A percentile compares a stretch with the other conserved stretches of the same genome.
Evolutionary conservation across 1,140 invertebrate species (phyloP).

Genomic region (Drosophila leontia): DNA sequence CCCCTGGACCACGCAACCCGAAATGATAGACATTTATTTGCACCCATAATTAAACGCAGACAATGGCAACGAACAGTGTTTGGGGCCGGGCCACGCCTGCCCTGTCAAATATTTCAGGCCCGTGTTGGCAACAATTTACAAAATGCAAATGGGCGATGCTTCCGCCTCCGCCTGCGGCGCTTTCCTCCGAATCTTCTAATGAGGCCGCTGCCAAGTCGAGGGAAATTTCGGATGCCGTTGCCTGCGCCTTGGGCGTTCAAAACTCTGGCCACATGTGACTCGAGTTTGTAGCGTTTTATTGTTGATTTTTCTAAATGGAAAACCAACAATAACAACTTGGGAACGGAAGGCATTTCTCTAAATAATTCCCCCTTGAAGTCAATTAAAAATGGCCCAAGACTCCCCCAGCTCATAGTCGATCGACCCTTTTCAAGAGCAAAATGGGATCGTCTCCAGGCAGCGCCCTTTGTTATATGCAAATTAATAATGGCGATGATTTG

Average conservation of each 20-base stretch:
- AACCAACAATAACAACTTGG: constrained; percentile 51
- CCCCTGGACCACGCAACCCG: constrained; percentile 52
- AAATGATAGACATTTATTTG: constrained; percentile 79
- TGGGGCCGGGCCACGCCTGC: constrained; percentile 43
- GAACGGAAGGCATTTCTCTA: constrained; percentile 7
- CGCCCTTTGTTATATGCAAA: constrained; percentile 58
- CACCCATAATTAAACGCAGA: constrained; percentile 81
- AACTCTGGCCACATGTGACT: constrained; percentile 68
- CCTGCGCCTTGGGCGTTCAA: constrained; percentile 40
- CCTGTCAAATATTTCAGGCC: constrained; percentile 69
- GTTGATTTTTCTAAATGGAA: constrained; percentile 77
- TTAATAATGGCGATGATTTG: constrained; percentile 57
- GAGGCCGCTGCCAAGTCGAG: constrained; percentile 55
- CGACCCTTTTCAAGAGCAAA: constrained; percentile 48
- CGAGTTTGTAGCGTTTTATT: constrained; percentile 21
- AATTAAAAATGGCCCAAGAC: constrained; percentile 52
- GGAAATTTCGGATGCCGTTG: constrained; percentile 37
- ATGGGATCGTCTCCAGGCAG: constrained; percentile 26
- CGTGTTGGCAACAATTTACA: constrained; percentile 72
- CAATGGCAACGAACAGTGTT: constrained; percentile 53
- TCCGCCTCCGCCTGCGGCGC: constrained; percentile 3
- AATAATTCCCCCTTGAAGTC: constrained; percentile 40
- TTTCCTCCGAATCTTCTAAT: constrained; percentile 35
- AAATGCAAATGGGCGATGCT: constrained; percentile 65
- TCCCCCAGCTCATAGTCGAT: constrained; percentile 18